These are phyloP conservation scores for Thecophora atra DNA, from an alignment of 2,888 invertebrate species.

Conservation along the genomic window DNA sequence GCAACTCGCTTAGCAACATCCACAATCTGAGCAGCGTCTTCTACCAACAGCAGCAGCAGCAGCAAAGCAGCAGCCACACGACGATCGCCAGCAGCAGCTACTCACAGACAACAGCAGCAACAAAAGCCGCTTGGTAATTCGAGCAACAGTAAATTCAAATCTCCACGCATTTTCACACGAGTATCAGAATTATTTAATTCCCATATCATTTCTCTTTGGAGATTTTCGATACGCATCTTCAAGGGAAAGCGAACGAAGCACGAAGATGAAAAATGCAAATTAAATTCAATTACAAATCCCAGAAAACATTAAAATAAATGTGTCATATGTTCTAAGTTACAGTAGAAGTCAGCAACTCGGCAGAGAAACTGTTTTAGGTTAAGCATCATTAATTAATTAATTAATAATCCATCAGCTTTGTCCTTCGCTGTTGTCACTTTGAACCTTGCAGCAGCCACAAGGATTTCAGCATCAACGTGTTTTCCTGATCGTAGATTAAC, in stretches of 20 bases:
- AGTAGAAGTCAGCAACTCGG: not conserved
- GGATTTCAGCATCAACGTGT: too few species aligned
- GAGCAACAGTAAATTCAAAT: too few species aligned
- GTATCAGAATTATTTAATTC: too few species aligned
- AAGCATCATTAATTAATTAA: too few species aligned
- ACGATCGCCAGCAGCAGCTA: constrained; percentile 38
- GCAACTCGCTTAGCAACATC: constrained; percentile 41
- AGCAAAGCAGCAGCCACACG: constrained; percentile 28
- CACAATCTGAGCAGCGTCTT: not conserved
- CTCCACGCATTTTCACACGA: too few species aligned
- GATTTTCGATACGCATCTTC: too few species aligned
- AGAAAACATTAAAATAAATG: constrained; percentile 25
- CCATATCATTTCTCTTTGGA: too few species aligned
- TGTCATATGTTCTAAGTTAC: constrained; percentile 37
- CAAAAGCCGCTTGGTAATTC: constrained; percentile 35
- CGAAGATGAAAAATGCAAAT: constrained; percentile 41
- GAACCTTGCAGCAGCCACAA: too few species aligned
- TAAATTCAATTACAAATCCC: not conserved
- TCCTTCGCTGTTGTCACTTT: too few species aligned
- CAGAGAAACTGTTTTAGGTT: not conserved
- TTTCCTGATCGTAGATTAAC: too few species aligned
- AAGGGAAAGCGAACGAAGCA: too few species aligned
- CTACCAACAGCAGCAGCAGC: constrained; percentile 26
- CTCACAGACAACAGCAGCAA: constrained; percentile 15
- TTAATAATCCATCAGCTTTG: too few species aligned